These are phyloP conservation scores for Sarcophaga rosellei DNA, from an alignment of 2,888 invertebrate genomes.

Conservation along the genomic window DNA sequence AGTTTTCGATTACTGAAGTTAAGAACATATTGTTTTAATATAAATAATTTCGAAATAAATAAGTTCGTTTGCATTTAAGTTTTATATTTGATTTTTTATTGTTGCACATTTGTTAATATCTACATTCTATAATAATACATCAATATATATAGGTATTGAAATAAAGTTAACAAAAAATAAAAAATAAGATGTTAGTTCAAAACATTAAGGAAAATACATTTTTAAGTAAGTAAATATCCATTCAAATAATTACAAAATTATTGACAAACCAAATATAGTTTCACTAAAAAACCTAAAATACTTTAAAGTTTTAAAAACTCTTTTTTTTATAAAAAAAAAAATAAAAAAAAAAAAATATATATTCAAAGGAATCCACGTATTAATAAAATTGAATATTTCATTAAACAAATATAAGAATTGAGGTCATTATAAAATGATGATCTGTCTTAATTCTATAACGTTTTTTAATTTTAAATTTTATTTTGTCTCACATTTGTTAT, in stretches of 20 bases:
- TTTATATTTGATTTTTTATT: slow-evolving; percentile 68
- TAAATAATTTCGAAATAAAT: not conserved
- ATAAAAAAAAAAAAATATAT: slow-evolving; percentile 10
- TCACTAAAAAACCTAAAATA: slow-evolving; percentile 44
- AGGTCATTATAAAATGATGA: slow-evolving; percentile 53
- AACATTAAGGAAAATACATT: slow-evolving; percentile 33
- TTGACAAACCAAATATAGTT: slow-evolving; percentile 38
- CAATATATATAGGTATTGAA: slow-evolving; percentile 61
- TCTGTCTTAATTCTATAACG: slow-evolving; percentile 45
- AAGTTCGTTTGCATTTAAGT: slow-evolving; percentile 30
- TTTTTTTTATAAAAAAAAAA: slow-evolving; percentile 3
- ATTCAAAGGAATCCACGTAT: slow-evolving; percentile 42
- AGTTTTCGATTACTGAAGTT: not conserved
- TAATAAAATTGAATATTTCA: slow-evolving; percentile 40
- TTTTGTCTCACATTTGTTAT: slow-evolving; percentile 33
- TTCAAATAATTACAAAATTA: slow-evolving; percentile 47
- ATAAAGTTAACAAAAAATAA: slow-evolving; percentile 60
- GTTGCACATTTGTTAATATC: slow-evolving; percentile 69
- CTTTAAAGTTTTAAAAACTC: slow-evolving; percentile 62
- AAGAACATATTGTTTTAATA: not conserved
- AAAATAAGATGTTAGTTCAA: slow-evolving; percentile 22
- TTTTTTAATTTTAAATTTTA: slow-evolving; percentile 33
- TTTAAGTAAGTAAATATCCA: slow-evolving; percentile 59
- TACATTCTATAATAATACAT: slow-evolving; percentile 69
- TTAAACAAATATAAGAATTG: slow-evolving; percentile 50